phyloP scores from a whole-genome alignment of 1,140 invertebrate genomes.

The Cataglyphis hispanica region DNA sequence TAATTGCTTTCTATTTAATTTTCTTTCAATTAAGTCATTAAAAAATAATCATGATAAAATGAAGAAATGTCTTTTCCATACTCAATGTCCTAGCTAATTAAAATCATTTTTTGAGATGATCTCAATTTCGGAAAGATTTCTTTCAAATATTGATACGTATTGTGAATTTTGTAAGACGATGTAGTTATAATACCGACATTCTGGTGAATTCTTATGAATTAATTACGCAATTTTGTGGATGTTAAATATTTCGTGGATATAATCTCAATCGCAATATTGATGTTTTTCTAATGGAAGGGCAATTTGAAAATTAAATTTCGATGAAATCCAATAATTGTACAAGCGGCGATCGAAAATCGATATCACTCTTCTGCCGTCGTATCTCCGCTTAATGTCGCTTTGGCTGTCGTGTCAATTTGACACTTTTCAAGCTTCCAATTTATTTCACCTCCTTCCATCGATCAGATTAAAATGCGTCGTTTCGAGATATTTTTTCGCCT shows the following conservation, averaged over 20 bases:
- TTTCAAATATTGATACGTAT: constrained; percentile 4
- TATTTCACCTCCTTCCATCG: background rate
- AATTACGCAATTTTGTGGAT: background rate
- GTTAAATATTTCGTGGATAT: constrained; percentile 30
- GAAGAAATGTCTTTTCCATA: background rate
- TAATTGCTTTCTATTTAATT: background rate
- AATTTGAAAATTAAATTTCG: constrained; percentile 52
- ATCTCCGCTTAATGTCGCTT: constrained; percentile 33
- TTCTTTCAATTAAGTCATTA: background rate
- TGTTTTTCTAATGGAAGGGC: constrained; percentile 36
- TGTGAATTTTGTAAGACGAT: constrained; percentile 32
- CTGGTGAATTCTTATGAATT: constrained; percentile 23
- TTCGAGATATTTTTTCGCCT: background rate
- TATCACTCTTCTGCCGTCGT: constrained; percentile 16
- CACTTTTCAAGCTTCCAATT: constrained; percentile 22
- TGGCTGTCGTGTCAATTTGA: constrained; percentile 26
- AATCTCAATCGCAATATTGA: constrained; percentile 54
- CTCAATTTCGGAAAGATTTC: background rate
- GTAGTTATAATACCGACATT: background rate
- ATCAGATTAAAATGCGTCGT: constrained; percentile 9
- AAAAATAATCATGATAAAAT: constrained; percentile 2
- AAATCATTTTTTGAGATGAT: background rate
- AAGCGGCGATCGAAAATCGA: constrained; percentile 43
- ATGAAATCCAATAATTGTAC: constrained; percentile 39
- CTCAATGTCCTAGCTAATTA: background rate